Percentiles rank a stretch among this genome's conserved stretches.
Conservation (phyloP, 2,113 vertebrate genomes). For the Trichomycterus rosablanca region DNA sequence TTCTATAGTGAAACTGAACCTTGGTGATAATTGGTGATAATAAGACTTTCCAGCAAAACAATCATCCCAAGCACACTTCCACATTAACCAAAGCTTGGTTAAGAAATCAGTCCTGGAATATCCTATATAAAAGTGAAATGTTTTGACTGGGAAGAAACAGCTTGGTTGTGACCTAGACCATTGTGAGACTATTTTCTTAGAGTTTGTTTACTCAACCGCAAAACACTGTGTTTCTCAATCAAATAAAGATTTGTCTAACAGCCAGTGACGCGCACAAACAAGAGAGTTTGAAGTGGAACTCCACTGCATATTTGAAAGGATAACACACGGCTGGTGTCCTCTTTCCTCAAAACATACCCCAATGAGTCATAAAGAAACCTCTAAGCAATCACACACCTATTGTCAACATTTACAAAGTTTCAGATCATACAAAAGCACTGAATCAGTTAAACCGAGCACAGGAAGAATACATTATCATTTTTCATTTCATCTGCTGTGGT, state of each 20-base stretch:
- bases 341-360: slow-evolving; percentile 20
- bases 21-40: too few relatives aligned
- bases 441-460: slow-evolving; percentile 26
- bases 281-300: slow-evolving; percentile 53
- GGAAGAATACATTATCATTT: slow-evolving; percentile 15
- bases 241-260: slow-evolving; percentile 69
- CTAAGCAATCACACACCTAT: slow-evolving; percentile 4
- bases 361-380: slow-evolving; percentile 19
- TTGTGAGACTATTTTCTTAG: background rate
- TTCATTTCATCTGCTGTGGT: slow-evolving; percentile 12
- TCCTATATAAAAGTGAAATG: background rate
- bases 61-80: too few relatives aligned
- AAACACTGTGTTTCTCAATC: slow-evolving; percentile 67
- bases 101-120: too few relatives aligned
- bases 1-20: too few relatives aligned
- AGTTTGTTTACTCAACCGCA: slow-evolving; percentile 66
- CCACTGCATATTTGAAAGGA: slow-evolving; percentile 51
- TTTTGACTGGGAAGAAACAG: background rate
- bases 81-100: too few relatives aligned
- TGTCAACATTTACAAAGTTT: slow-evolving; percentile 26
- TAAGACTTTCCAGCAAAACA: too few relatives aligned
- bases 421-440: slow-evolving; percentile 15
- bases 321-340: slow-evolving; percentile 60
- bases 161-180: background rate
- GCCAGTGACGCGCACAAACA: slow-evolving; percentile 59